phyloP scores from a whole-genome alignment of 1,140 invertebrate species.

The Bilobella aurantiaca region DNA sequence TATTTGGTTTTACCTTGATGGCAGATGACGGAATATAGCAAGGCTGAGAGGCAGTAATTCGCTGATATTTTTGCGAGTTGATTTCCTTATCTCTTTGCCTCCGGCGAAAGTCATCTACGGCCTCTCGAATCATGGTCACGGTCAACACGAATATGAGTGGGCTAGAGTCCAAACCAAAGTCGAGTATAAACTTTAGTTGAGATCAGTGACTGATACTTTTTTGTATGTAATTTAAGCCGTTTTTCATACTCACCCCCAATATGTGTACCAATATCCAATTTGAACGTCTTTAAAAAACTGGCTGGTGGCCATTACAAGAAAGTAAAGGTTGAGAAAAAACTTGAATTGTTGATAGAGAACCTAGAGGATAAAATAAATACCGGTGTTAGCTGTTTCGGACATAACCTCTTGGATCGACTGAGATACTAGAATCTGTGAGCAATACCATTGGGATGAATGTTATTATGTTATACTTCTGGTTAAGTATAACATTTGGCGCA shows the following conservation, averaged over 20 bases:
- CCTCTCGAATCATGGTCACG: constrained; percentile 91
- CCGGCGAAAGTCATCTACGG: constrained; percentile 87
- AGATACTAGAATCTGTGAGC: constrained; percentile 12
- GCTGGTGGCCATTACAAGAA: constrained; percentile 92
- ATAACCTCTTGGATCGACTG: not conserved
- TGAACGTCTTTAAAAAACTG: constrained; percentile 94
- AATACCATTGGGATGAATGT: constrained; percentile 92
- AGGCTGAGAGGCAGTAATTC: constrained; percentile 46
- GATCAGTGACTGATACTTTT: not conserved
- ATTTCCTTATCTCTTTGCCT: constrained; percentile 88
- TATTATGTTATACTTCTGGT: constrained; percentile 98
- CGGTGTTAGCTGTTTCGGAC: constrained; percentile 2
- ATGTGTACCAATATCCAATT: constrained; percentile 96
- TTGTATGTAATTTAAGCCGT: constrained; percentile 40
- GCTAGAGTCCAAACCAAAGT: constrained; percentile 39
- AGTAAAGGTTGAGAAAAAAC: constrained; percentile 97
- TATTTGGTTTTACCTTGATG: constrained; percentile 54
- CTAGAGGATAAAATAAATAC: constrained; percentile 44
- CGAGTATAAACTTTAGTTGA: constrained; percentile 4
- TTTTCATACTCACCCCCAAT: constrained; percentile 91
- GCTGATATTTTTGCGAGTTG: constrained; percentile 77
- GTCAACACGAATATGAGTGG: constrained; percentile 74
- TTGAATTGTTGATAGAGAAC: constrained; percentile 97
- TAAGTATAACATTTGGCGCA: constrained; percentile 91
- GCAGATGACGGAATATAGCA: constrained; percentile 53